Evolutionary conservation across 2,888 invertebrate genomes (phyloP).

Genomic region (Ormyrus nitidulus): DNA sequence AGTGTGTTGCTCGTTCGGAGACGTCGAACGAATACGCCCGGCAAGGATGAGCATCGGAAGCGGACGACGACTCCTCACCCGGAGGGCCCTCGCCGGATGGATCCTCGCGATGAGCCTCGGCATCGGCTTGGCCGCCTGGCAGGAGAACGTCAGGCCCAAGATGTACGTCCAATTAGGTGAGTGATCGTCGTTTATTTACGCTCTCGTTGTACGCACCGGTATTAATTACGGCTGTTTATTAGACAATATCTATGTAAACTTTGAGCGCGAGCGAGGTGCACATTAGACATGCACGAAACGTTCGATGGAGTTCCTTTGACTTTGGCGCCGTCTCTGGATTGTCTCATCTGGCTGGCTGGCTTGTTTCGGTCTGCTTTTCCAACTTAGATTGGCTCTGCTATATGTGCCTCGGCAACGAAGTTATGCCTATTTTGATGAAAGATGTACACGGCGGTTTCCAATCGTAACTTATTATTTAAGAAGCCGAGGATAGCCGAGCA

Average conservation of each 20-base stretch:
- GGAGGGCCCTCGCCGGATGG: conserved; percentile 63
- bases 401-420: conserved; percentile 38
- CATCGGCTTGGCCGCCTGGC: conserved; percentile 84
- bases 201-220: no score
- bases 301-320: conserved; percentile 21
- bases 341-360: not conserved
- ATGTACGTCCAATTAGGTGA: conserved; percentile 95
- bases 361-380: not conserved
- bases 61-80: not conserved
- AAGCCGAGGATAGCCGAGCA: not conserved
- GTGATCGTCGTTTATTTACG: conserved; percentile 65
- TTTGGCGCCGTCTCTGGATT: conserved; percentile 9
- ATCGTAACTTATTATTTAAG: not conserved
- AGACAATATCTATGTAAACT: no score
- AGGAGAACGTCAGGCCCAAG: conserved; percentile 94
- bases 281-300: not conserved
- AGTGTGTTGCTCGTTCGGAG: not conserved
- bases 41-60: conserved; percentile 1
- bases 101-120: conserved; percentile 76
- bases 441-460: not conserved
- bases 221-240: no score
- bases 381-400: conserved; percentile 44
- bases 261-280: not conserved
- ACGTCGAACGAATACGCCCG: not conserved
- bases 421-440: conserved; percentile 32